Percentiles rank a stretch among this genome's conserved stretches.
phyloP scores from a whole-genome alignment of 1,140 invertebrate species.

The Neodiprion virginianus region DNA sequence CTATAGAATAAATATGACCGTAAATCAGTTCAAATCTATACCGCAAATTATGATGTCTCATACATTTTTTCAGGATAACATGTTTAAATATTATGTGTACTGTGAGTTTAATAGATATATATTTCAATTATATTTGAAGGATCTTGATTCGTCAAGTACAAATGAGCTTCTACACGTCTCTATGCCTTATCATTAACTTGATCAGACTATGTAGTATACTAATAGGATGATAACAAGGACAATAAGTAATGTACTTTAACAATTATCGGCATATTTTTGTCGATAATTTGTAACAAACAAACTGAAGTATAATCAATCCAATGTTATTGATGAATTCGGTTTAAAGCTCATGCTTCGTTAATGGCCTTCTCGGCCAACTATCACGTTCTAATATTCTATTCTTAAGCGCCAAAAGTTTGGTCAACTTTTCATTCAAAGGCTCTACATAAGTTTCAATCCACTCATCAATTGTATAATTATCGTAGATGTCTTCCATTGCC shows the following conservation, averaged over 20 bases:
- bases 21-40: too few relatives aligned
- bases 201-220: too few relatives aligned
- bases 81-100: not conserved
- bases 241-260: too few relatives aligned
- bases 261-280: not conserved
- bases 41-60: not conserved
- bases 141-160: not conserved
- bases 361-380: constrained; percentile 67
- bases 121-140: not conserved
- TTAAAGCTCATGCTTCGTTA: constrained; percentile 41
- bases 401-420: constrained; percentile 63
- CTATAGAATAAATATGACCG: too few relatives aligned
- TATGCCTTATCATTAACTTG: not conserved
- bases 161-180: not conserved
- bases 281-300: not conserved
- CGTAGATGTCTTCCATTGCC: constrained; percentile 73
- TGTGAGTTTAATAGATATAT: not conserved
- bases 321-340: not conserved
- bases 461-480: constrained; percentile 76
- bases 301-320: not conserved
- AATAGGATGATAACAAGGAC: too few relatives aligned
- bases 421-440: constrained; percentile 65
- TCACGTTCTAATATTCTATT: constrained; percentile 61
- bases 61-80: not conserved
- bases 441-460: constrained; percentile 75